Evolutionary conservation across 2,797 vertebrate species (phyloP).

Genomic region (Mustela erminea): DNA sequence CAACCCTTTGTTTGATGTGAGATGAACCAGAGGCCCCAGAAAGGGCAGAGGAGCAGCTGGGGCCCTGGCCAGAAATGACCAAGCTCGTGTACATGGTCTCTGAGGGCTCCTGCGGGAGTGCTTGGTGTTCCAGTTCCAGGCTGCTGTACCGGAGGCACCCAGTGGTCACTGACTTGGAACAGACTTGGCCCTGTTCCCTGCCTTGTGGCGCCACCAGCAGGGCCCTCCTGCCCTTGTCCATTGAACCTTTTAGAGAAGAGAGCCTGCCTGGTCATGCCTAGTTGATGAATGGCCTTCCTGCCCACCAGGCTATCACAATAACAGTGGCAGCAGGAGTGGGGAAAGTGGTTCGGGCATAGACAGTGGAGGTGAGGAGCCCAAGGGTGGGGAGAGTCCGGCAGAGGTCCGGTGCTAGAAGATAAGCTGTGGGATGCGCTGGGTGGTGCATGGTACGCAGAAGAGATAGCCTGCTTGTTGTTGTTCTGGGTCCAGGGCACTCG

Average conservation of each 20-base stretch:
- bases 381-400: neutral
- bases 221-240: neutral
- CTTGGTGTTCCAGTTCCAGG: neutral
- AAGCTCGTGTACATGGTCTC: neutral
- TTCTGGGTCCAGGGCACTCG: neutral
- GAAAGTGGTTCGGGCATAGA: neutral
- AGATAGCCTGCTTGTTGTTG: neutral
- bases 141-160: neutral
- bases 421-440: neutral
- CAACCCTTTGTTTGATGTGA: neutral
- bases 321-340: neutral
- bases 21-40: neutral
- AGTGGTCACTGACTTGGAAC: neutral
- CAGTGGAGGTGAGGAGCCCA: neutral
- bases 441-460: neutral
- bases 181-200: neutral
- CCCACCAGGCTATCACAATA: neutral
- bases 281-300: neutral
- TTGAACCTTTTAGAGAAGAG: neutral
- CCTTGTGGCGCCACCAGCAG: neutral
- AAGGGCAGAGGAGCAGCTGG: neutral
- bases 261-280: neutral
- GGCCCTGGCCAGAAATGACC: neutral
- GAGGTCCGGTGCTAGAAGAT: neutral
- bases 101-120: neutral